These are phyloP conservation scores for Empidonax traillii DNA, from an alignment of 2,113 vertebrate species.

Conservation along the genomic window DNA sequence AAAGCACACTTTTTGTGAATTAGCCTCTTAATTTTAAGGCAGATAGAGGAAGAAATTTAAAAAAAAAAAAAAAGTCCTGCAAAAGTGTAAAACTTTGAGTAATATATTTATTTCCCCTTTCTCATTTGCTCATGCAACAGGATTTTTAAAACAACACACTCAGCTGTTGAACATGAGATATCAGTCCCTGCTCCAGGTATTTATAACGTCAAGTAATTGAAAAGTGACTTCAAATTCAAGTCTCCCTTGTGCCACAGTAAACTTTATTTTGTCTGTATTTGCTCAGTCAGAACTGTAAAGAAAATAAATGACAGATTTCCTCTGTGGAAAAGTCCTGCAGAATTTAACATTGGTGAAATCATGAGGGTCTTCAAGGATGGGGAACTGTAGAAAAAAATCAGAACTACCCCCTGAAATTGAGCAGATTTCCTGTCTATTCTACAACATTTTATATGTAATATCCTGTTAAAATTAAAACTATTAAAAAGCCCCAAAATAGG, in stretches of 20 bases:
- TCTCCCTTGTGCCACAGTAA: constrained; percentile 11
- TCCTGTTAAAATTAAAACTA: background rate
- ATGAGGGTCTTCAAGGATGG: background rate
- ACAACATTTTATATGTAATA: background rate
- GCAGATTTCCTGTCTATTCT: background rate
- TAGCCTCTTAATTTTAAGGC: background rate
- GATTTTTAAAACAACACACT: background rate
- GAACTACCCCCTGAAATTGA: background rate
- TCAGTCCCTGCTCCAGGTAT: background rate
- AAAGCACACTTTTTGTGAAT: background rate
- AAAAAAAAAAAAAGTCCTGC: background rate
- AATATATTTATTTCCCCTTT: background rate
- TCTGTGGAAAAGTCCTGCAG: background rate
- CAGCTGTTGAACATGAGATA: background rate
- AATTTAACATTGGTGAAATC: background rate
- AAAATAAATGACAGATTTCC: constrained; percentile 38
- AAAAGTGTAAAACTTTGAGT: background rate
- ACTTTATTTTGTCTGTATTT: constrained; percentile 55
- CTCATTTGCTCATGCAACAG: background rate
- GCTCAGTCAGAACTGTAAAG: background rate
- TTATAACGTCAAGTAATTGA: background rate
- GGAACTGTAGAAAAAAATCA: background rate
- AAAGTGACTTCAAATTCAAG: background rate
- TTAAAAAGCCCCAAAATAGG: background rate
- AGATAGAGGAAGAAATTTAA: background rate